Evolutionary conservation across 2,797 vertebrate species (phyloP), one percentile per base, ranked within the genome.

Genomic region (Buphagus erythrorhynchus): DNA sequence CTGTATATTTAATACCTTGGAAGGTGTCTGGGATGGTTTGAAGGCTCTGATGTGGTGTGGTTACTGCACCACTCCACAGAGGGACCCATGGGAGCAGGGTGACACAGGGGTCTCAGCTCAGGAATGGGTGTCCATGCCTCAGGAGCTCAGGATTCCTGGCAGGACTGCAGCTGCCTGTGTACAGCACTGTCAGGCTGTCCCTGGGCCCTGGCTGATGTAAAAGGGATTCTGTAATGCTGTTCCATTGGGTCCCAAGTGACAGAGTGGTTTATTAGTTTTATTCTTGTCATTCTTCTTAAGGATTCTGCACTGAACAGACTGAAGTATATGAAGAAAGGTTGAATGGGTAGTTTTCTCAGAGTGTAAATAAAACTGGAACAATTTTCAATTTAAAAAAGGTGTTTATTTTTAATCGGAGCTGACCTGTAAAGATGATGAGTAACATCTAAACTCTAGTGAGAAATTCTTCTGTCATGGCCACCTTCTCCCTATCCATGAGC

Each of bases 91-190:
- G 48, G 25, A 42, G 58, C 58, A 42, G 68, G 0, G 3, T 3
- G 11, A 51, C 51, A 26, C 51, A 5, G 69, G 31, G 31, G 9
- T 8, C 36, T 26, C 61, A 26, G 43, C 43, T 9, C 21, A 4
- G 8, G 14, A 6, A 3, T 0, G 20, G 21, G 7, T 52, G 52
- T 6, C 0, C 2, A 1, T 36, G 74, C 2, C 51, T 21, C 51
- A 8, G 69, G 61, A 38, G 45, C n/a, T 16, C 16, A 1, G 4
- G 55, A 13, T 7, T 46, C 15, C 45, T 13, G 57, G 33, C 77
- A n/a, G 68, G 58, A 65, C 59, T 36, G 4, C 20, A 19, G 42
- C 43, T 42, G 68, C 73, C 84, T 10, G 1, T 2, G 33, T 4
- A 0, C 48, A 59, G 61, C 4, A 6, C 21, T 62, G 29, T 3